A percentile compares a stretch with the other conserved stretches of the same genome.
Conservation (phyloP, 2,888 invertebrate genomes). For the Nemoura dubitans region DNA sequence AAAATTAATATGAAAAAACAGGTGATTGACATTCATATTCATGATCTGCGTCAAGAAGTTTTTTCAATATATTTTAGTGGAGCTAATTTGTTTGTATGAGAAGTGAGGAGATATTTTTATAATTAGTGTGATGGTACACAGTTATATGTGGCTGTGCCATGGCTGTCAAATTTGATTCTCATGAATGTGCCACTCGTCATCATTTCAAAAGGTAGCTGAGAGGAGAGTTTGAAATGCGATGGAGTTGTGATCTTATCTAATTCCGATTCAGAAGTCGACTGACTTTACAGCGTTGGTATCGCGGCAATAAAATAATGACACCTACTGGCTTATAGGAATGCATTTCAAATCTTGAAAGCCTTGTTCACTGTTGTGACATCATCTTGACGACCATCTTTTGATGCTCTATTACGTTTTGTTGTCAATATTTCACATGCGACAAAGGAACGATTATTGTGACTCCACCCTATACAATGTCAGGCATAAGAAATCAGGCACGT, state of each 20-base stretch:
- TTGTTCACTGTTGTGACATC: slow-evolving; percentile 17
- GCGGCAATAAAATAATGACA: neutral
- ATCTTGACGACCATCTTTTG: slow-evolving; percentile 5
- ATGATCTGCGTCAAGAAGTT: neutral
- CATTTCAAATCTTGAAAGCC: neutral
- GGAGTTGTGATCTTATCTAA: neutral
- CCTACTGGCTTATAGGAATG: neutral
- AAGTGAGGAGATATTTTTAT: too few relatives aligned
- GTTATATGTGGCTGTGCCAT: neutral
- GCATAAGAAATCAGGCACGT: neutral
- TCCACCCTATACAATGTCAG: slow-evolving; percentile 12
- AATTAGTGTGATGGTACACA: too few relatives aligned
- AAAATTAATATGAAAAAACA: neutral
- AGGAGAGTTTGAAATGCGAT: neutral
- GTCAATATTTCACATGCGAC: slow-evolving; percentile 31
- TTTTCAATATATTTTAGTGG: too few relatives aligned
- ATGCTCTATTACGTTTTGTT: neutral
- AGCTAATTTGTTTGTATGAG: too few relatives aligned
- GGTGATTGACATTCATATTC: slow-evolving; percentile 7
- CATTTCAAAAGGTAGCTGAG: neutral
- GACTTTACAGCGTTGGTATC: neutral
- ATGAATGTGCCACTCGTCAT: neutral
- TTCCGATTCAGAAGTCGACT: neutral
- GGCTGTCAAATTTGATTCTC: neutral
- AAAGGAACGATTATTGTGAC: neutral